Evolutionary conservation across 2,113 vertebrate species (phyloP).

Genomic region (Haemorhous mexicanus): DNA sequence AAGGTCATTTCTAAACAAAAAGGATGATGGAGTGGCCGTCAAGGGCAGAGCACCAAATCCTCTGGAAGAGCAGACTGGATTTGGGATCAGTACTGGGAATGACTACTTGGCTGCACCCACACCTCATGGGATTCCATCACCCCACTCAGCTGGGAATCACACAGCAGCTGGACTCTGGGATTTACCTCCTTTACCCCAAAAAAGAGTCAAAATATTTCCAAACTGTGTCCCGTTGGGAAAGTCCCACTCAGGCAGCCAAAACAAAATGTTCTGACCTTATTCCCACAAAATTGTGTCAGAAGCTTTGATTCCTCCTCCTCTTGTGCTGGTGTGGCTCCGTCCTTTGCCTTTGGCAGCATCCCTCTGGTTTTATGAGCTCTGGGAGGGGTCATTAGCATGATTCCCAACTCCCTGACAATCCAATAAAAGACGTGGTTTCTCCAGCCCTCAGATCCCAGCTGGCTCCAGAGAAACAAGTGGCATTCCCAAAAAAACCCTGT

Average conservation of each 20-base stretch:
- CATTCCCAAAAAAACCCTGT: not conserved
- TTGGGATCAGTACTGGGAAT: not conserved
- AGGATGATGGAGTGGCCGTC: fast-evolving
- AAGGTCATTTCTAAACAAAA: not conserved
- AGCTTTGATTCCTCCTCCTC: slow-evolving; percentile 1
- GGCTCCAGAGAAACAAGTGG: not conserved
- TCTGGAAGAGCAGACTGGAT: not conserved
- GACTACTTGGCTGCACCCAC: not conserved
- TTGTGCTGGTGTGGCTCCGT: not conserved
- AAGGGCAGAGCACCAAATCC: not conserved
- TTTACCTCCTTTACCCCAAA: not conserved
- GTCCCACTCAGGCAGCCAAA: not conserved
- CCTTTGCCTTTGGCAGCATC: slow-evolving; percentile 36
- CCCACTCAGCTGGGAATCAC: not conserved
- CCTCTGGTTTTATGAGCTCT: slow-evolving; percentile 26
- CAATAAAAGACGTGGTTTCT: not conserved
- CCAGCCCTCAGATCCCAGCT: not conserved
- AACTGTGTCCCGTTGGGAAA: not conserved
- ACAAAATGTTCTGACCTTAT: slow-evolving; percentile 59
- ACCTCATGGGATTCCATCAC: fast-evolving
- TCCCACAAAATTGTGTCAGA: slow-evolving; percentile 22
- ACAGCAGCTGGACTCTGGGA: not conserved
- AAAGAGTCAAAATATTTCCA: slow-evolving; percentile 10
- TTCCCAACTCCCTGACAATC: not conserved
- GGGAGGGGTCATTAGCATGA: not conserved